A percentile compares a stretch with the other conserved stretches of the same genome.
Evolutionary conservation across 2,797 vertebrate species (phyloP).

Genomic region (Hoplostethus atlanticus): DNA sequence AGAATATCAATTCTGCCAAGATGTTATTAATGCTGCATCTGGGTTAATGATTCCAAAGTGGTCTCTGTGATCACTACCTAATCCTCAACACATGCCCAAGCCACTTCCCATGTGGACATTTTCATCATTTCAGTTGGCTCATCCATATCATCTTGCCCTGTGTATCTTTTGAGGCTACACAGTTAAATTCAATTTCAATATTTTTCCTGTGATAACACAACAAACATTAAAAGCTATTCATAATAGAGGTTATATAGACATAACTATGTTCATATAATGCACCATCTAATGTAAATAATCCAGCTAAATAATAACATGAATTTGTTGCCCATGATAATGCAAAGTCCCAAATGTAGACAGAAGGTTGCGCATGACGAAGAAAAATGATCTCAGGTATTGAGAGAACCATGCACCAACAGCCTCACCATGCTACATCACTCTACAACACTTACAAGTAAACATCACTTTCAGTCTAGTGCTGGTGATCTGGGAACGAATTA

Average conservation of each 20-base stretch:
- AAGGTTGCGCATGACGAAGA: constrained; percentile 17
- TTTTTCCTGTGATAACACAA: background rate
- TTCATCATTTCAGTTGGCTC: background rate
- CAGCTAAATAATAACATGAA: background rate
- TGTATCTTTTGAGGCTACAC: background rate
- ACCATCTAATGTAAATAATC: constrained; percentile 31
- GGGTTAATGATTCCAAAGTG: constrained; percentile 49
- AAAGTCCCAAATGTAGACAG: background rate
- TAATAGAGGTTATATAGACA: constrained; percentile 15
- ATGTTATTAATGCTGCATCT: constrained; percentile 44
- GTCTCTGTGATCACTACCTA: constrained; percentile 32
- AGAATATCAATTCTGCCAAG: constrained; percentile 33
- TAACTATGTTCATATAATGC: constrained; percentile 11
- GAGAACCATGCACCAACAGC: constrained; percentile 24
- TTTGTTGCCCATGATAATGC: too few species aligned
- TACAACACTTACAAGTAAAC: constrained; percentile 60
- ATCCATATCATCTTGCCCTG: background rate
- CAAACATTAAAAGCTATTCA: constrained; percentile 19
- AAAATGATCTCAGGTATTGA: constrained; percentile 37
- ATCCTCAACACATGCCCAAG: constrained; percentile 20
- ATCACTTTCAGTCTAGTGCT: constrained; percentile 56
- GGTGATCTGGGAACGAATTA: constrained; percentile 79
- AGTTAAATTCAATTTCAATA: constrained; percentile 17
- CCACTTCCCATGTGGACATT: background rate
- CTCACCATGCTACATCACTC: constrained; percentile 52